Evolutionary conservation across 2,888 invertebrate genomes (phyloP).

Genomic region (Hylaea fasciaria): DNA sequence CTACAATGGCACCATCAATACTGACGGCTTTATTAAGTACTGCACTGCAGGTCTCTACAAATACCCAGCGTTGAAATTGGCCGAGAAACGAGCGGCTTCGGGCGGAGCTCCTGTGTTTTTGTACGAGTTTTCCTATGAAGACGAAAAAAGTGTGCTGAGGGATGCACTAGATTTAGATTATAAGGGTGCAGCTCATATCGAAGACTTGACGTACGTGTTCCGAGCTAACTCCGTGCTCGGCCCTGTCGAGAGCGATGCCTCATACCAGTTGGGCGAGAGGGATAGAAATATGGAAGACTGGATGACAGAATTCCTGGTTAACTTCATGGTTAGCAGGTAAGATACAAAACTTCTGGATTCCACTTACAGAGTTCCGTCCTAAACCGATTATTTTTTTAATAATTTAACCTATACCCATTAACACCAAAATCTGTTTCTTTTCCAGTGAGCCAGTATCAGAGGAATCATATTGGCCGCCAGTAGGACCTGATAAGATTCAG

Average conservation of each 20-base stretch:
- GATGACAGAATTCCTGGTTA: conserved; percentile 67
- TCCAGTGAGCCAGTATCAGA: conserved; percentile 61
- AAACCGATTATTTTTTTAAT: neutral
- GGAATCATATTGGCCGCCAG: conserved; percentile 55
- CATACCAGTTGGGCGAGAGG: conserved; percentile 39
- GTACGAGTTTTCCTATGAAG: conserved; percentile 82
- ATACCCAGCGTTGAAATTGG: conserved; percentile 66
- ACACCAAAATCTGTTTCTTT: conserved; percentile 24
- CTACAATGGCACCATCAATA: conserved; percentile 52
- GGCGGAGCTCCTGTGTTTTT: conserved; percentile 75
- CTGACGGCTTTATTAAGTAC: conserved; percentile 58
- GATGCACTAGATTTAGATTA: conserved; percentile 62
- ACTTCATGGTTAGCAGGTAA: conserved; percentile 69
- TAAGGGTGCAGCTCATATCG: conserved; percentile 84
- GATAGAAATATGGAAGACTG: conserved; percentile 59
- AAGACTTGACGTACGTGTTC: conserved; percentile 85
- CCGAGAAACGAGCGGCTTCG: conserved; percentile 47
- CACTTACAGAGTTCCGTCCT: too few species aligned
- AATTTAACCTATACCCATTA: neutral
- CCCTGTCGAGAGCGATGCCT: conserved; percentile 38
- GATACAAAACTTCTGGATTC: conserved; percentile 9
- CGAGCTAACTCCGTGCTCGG: conserved; percentile 58
- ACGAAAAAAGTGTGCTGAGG: conserved; percentile 76
- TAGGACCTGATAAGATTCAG: conserved; percentile 36
- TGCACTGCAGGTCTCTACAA: conserved; percentile 65